Base-by-base conservation (phyloP, 2,888 invertebrate genomes). In the Lydus trimaculatus region DNA sequence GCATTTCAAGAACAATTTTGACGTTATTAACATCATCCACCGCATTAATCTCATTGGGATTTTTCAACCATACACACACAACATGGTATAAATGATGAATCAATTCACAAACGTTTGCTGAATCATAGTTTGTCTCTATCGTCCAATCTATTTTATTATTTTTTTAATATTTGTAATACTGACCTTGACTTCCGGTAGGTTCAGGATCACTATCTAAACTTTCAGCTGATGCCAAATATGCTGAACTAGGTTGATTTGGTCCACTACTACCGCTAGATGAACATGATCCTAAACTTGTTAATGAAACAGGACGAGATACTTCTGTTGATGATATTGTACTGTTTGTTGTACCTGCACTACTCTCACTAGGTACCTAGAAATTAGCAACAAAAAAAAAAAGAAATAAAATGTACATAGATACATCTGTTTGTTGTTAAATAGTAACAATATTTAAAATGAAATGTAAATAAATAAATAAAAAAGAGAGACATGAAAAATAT, bases 171-270 rank as follows among this genome's bases (percentile, higher is more conserved):
- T 23, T 39, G 43, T n/a, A 63, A 59, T 63, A 68, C 73, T 84
- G 83, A 76, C 87, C 86, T 83, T 85, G 83, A 76, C 84, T 83
- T 66, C 82, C 84, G 28, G 83, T 85, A 75, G 90, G 87, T 77
- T 92, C 92, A 31, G 87, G 90, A 79, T 92, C 94, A 81, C 94
- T 93, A 76, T 92, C 95, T 77, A 96, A 87, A 76, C 95, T 95
- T 84, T 96, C 96, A 63, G 94, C 94, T 39, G 95, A 95, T 64
- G 96, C 95, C 82, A 95, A 86, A 85, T 95, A 95, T 17, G 94
- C 93, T 52, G 91, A 92, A 76, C 90, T 90, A 75, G 91, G 88
- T 78, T 77, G 79, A 63, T 90, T 89, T 74, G 89, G 89, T 64
- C 90, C 90, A 78, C 89, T 90, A 75, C 85, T 83, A 72, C 89